Evolutionary conservation across 2,113 vertebrate genomes (phyloP).

Genomic region (Corynorhinus townsendii): DNA sequence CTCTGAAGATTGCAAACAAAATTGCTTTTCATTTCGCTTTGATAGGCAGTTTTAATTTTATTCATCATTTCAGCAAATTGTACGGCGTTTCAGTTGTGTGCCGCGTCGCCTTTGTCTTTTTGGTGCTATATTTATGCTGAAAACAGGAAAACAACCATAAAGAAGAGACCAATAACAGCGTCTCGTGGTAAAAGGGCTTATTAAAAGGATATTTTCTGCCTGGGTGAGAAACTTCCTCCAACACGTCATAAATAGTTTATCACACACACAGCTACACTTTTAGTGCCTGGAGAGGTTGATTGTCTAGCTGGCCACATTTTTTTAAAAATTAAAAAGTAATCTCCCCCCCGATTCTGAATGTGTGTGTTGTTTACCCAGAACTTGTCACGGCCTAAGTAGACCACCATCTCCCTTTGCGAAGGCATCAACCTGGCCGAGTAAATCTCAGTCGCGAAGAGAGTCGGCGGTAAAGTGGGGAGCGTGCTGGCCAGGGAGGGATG

Average conservation of each 20-base stretch:
- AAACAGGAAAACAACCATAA: constrained; percentile 83
- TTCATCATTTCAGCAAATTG: constrained; percentile 82
- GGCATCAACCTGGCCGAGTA: constrained; percentile 51
- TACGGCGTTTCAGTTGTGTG: constrained; percentile 78
- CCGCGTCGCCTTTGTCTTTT: constrained; percentile 69
- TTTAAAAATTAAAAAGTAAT: constrained; percentile 64
- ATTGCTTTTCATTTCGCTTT: constrained; percentile 84
- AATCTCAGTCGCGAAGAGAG: neutral
- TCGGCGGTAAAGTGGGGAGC: neutral
- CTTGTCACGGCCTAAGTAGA: constrained; percentile 69
- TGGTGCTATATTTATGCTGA: constrained; percentile 76
- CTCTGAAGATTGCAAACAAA: constrained; percentile 79
- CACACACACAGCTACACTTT: constrained; percentile 79
- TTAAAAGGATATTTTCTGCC: constrained; percentile 87
- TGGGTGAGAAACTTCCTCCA: constrained; percentile 82
- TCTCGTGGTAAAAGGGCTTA: constrained; percentile 83
- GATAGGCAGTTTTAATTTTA: constrained; percentile 85
- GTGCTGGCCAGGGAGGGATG: neutral
- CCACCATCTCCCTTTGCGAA: constrained; percentile 64
- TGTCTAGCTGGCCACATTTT: constrained; percentile 76
- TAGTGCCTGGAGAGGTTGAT: constrained; percentile 80
- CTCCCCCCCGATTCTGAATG: constrained; percentile 62
- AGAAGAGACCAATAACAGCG: constrained; percentile 81
- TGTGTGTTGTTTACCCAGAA: constrained; percentile 67
- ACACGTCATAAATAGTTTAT: constrained; percentile 86